Conservation (phyloP, 2,113 vertebrate genomes). For the Otis tarda region DNA sequence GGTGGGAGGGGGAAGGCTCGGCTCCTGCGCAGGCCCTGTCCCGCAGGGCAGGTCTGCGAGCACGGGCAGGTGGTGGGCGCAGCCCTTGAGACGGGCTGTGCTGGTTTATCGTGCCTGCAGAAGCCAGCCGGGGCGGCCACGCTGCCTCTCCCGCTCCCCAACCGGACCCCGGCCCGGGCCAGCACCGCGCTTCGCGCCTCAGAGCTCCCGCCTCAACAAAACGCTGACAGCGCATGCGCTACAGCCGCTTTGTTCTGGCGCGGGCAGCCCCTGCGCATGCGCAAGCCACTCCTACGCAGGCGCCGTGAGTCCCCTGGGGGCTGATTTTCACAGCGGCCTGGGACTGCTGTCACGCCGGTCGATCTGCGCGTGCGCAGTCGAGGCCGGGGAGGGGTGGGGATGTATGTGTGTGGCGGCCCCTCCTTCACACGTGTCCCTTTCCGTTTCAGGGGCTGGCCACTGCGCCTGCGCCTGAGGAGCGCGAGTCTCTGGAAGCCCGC, state of each 20-base stretch:
- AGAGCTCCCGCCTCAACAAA: no score
- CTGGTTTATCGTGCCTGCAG: rapidly evolving
- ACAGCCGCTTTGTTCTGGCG: no score
- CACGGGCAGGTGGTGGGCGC: rapidly evolving
- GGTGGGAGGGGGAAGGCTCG: not conserved
- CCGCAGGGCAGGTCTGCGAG: not conserved
- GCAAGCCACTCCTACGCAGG: not conserved
- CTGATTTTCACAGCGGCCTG: not conserved
- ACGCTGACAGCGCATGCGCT: no score
- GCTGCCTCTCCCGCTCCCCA: no score
- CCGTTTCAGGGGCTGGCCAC: no score
- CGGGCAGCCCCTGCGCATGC: no score
- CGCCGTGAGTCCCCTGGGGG: rapidly evolving
- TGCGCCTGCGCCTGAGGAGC: no score
- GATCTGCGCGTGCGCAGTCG: not conserved
- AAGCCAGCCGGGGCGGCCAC: not conserved
- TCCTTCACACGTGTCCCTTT: not conserved
- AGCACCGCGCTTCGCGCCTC: no score
- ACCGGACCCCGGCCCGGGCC: no score
- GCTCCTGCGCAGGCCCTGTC: not conserved
- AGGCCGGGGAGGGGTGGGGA: no score
- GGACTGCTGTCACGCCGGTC: rapidly evolving
- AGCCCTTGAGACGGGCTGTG: rapidly evolving
- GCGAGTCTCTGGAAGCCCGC: no score
- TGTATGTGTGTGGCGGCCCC: no score